Evolutionary conservation across 1,140 invertebrate genomes (phyloP).

Genomic region (Drosophila melanogaster): DNA sequence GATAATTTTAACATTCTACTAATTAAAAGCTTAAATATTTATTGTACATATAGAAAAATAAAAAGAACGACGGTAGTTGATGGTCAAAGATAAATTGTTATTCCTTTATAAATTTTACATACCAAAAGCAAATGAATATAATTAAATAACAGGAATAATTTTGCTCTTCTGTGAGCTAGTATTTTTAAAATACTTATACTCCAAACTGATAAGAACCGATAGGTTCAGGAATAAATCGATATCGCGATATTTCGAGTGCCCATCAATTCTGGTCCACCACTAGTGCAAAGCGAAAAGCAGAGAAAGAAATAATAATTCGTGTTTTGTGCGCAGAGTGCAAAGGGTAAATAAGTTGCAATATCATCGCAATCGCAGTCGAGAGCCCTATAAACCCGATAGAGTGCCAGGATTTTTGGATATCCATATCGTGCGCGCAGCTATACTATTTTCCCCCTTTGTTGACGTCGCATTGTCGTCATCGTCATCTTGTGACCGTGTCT

Average conservation of each 20-base stretch:
- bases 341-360: constrained; percentile 44
- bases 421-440: constrained; percentile 21
- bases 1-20: too few species aligned
- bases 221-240: too few species aligned
- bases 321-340: constrained; percentile 55
- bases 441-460: constrained; percentile 45
- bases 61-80: too few species aligned
- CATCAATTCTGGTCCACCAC: not conserved
- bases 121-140: too few species aligned
- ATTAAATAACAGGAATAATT: too few species aligned
- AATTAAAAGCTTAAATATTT: too few species aligned
- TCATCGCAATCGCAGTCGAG: constrained; percentile 17
- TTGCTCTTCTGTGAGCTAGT: too few species aligned
- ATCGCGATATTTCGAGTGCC: not conserved
- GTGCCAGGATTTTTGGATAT: constrained; percentile 13
- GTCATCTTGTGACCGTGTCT: constrained; percentile 74
- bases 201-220: too few species aligned
- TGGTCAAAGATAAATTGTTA: too few species aligned
- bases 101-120: too few species aligned
- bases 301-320: constrained; percentile 28
- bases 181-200: too few species aligned
- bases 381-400: constrained; percentile 11
- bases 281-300: not conserved
- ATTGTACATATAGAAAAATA: too few species aligned
- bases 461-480: constrained; percentile 70